Conservation (phyloP, 2,797 vertebrate genomes). For the Ctenopoma multispine region DNA sequence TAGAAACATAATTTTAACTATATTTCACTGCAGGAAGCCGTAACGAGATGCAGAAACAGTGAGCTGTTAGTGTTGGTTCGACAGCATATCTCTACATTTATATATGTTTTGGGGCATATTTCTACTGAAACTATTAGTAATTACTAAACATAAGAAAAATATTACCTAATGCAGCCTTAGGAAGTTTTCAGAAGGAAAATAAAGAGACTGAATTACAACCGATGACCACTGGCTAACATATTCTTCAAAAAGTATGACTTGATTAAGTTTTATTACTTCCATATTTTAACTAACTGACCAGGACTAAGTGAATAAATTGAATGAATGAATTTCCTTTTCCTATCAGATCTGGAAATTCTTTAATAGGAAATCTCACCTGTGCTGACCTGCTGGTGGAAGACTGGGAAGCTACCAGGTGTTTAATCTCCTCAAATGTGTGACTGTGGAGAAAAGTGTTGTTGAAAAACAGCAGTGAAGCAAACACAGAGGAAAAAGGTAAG, state of each 20-base stretch:
- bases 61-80: neutral
- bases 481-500: neutral
- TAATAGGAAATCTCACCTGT: neutral
- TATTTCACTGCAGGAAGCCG: constrained; percentile 3
- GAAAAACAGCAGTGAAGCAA: constrained; percentile 4
- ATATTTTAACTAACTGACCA: neutral
- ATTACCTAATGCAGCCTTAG: too few species aligned
- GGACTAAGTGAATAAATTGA: neutral
- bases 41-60: neutral
- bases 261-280: too few species aligned
- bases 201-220: neutral
- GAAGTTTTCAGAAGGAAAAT: neutral
- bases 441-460: neutral
- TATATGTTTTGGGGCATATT: neutral
- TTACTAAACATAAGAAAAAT: too few species aligned
- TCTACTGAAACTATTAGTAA: too few species aligned
- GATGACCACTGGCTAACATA: too few species aligned
- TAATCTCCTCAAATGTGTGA: neutral
- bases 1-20: constrained; percentile 10
- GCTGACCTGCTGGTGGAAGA: neutral
- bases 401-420: neutral
- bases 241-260: neutral
- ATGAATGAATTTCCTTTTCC: neutral
- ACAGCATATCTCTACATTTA: neutral
- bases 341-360: neutral